Percentiles rank a stretch among this genome's conserved stretches.
Evolutionary conservation across 2,888 invertebrate species (phyloP).

Genomic region (Theretra japonica): DNA sequence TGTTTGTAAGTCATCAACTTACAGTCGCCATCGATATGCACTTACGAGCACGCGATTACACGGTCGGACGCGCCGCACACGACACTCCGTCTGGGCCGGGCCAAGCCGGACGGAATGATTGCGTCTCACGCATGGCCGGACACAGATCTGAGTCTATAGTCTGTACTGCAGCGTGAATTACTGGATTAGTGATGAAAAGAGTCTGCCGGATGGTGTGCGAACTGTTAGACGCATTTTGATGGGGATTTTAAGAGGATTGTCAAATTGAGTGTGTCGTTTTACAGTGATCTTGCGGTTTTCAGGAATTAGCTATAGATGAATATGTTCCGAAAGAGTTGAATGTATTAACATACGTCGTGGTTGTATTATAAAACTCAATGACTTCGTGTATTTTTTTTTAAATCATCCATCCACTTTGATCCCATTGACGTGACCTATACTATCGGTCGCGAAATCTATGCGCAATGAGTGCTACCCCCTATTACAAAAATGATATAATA

Average conservation of each 20-base stretch:
- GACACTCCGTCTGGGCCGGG: constrained; percentile 33
- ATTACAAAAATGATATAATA: too few species aligned
- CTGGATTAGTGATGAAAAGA: constrained; percentile 21
- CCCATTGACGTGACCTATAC: too few species aligned
- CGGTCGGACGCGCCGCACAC: constrained; percentile 46
- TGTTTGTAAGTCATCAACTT: background rate
- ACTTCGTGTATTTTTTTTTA: too few species aligned
- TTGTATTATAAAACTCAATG: too few species aligned
- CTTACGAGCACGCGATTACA: constrained; percentile 46
- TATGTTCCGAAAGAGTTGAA: too few species aligned
- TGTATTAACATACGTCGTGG: too few species aligned
- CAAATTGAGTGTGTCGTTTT: background rate
- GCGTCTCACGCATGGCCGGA: constrained; percentile 49
- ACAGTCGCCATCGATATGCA: constrained; percentile 11
- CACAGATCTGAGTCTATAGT: constrained; percentile 8
- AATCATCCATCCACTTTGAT: too few species aligned
- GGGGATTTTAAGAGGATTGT: background rate
- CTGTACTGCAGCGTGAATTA: constrained; percentile 4
- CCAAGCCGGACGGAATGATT: constrained; percentile 55
- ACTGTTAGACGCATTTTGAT: background rate
- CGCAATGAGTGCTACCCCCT: too few species aligned
- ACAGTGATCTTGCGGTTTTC: too few species aligned
- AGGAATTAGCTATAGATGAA: too few species aligned
- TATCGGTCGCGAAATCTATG: too few species aligned
- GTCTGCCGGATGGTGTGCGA: background rate